Evolutionary conservation across 2,888 invertebrate genomes (phyloP).

Genomic region (Isoperla grammatica): DNA sequence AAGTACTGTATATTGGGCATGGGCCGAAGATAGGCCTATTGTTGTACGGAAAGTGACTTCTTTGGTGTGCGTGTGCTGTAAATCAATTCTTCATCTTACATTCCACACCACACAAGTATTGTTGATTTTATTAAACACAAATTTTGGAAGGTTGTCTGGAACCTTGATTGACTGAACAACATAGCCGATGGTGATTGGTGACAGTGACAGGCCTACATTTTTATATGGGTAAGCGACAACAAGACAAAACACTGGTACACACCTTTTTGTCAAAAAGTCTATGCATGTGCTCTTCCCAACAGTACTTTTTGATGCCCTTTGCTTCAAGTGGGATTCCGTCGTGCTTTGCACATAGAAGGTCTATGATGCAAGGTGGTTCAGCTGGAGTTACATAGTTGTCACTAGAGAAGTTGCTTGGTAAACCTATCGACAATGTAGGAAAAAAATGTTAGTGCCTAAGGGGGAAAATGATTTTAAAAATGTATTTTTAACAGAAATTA

Average conservation of each 20-base stretch:
- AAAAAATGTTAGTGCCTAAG: not conserved
- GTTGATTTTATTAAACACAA: too few relatives aligned
- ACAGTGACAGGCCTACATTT: too few relatives aligned
- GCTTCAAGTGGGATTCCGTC: constrained; percentile 84
- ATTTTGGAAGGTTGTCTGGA: too few relatives aligned
- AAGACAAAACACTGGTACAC: constrained; percentile 26
- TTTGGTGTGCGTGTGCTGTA: too few relatives aligned
- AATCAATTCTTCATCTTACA: too few relatives aligned
- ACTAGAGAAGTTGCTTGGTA: constrained; percentile 64
- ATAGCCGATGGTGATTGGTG: too few relatives aligned
- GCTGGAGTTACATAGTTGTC: constrained; percentile 52
- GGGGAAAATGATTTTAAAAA: not conserved
- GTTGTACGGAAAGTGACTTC: too few relatives aligned
- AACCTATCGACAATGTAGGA: constrained; percentile 53
- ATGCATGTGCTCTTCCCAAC: constrained; percentile 71
- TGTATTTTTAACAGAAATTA: not conserved
- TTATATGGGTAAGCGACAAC: too few relatives aligned
- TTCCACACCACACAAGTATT: too few relatives aligned
- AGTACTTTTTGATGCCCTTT: constrained; percentile 83
- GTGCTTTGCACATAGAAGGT: constrained; percentile 71
- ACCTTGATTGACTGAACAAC: too few relatives aligned
- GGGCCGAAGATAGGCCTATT: too few relatives aligned
- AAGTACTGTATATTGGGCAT: too few relatives aligned
- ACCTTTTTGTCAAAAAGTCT: constrained; percentile 68
- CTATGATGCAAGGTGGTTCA: constrained; percentile 76